Base-by-base conservation (phyloP, 2,113 vertebrate genomes). In the Lagenorhynchus albirostris region DNA sequence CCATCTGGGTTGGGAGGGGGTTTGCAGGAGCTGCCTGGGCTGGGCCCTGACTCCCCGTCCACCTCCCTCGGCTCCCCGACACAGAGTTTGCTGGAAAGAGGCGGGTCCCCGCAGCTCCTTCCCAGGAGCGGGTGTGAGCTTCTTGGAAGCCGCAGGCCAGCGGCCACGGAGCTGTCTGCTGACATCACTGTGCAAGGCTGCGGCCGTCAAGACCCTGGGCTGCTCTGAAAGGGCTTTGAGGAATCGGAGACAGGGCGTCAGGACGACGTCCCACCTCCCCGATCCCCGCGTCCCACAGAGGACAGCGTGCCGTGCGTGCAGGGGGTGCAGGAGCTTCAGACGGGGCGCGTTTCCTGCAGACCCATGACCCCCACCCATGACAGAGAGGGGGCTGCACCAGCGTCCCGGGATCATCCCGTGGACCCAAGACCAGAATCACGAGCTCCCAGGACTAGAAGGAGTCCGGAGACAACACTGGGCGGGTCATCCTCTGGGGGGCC, bases 201-300 rank as follows among this genome's bases (percentile, higher is more conserved):
- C 29, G 25, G 55, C 63, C 10, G 13, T 31, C 38, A 44, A 31
- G 20, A 41, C 36, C 0, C 1, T 23, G 38, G 21, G 60, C 79
- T 23, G 18, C 55, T 5, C 1, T 3, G 26, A 20, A 17, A 81
- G 58, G 79, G 53, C 33, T 41, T 38, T 6, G 65, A 29, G 89
- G 68, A 86, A 62, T 33, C 2, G 58, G 3, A 21, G 80, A 41
- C 8, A 26, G 31, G 0, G 5, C 12, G 8, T 29, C 65, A 81
- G 74, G 26, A 33, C 1, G 29, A 8, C 18, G 11, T 29, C 20
- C 17, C 41, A 9, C 53, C 38, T 14, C 50, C 33, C n/a, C 11
- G 17, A 70, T 62, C 0, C 1, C n/a, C 23, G 0, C 0, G 2
- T 0, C 15, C 4, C 2, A 47, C 38, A 9, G 0, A 23, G 31